A percentile compares a stretch with the other conserved stretches of the same genome.
These are phyloP conservation scores for Drosophila willistoni DNA, from an alignment of 1,140 invertebrate species.

Conservation along the genomic window DNA sequence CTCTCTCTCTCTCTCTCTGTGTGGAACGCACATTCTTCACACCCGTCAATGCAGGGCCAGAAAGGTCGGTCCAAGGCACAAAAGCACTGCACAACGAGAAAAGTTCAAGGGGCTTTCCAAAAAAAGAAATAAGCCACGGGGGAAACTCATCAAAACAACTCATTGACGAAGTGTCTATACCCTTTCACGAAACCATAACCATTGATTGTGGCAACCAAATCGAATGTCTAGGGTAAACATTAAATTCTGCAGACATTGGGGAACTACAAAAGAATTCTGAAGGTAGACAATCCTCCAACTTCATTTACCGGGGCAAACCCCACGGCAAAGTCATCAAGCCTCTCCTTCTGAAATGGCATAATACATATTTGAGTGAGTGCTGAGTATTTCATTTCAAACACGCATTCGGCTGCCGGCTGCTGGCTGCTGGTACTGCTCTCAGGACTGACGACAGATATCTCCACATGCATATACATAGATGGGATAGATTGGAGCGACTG, in stretches of 20 bases:
- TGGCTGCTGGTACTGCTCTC: constrained; percentile 22
- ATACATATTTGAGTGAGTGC: constrained; percentile 75
- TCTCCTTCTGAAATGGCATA: constrained; percentile 24
- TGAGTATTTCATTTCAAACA: constrained; percentile 81
- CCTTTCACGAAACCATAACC: constrained; percentile 2
- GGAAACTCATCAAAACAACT: constrained; percentile 31
- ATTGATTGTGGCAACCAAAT: not conserved
- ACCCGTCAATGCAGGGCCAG: constrained; percentile 39
- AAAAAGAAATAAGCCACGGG: constrained; percentile 37
- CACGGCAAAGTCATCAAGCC: constrained; percentile 17
- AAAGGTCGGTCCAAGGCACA: constrained; percentile 42
- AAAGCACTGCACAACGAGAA: constrained; percentile 63
- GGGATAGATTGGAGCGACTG: constrained; percentile 65
- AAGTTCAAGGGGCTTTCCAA: constrained; percentile 72
- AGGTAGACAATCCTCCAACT: too few relatives aligned
- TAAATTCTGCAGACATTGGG: too few relatives aligned
- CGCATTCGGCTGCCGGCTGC: constrained; percentile 60
- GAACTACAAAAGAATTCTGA: not conserved
- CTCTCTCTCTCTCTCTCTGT: not conserved
- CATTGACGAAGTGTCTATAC: constrained; percentile 32
- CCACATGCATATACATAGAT: constrained; percentile 51
- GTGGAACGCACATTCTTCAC: constrained; percentile 71
- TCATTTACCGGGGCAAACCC: constrained; percentile 7
- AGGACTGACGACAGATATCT: constrained; percentile 72
- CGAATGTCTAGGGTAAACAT: constrained; percentile 8